Conservation (phyloP, 2,113 vertebrate genomes). For the Tachycineta bicolor region DNA sequence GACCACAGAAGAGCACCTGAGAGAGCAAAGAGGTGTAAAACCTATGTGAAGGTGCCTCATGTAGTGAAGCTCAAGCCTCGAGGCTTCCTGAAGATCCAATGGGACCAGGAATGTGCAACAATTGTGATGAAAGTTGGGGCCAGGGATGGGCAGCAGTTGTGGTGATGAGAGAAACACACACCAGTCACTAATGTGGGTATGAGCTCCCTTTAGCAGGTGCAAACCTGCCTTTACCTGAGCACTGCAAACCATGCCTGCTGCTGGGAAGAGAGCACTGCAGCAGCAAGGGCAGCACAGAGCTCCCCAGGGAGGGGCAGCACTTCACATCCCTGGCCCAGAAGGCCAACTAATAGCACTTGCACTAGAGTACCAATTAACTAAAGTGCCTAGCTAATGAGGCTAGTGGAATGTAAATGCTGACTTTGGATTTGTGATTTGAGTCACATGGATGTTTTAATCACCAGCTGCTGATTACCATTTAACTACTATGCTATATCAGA, state of each 20-base stretch:
- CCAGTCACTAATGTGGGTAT: rapidly evolving
- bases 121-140: background rate
- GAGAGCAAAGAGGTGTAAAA: background rate
- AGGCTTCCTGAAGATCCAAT: background rate
- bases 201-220: background rate
- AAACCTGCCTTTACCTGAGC: background rate
- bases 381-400: constrained; percentile 6
- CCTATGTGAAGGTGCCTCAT: background rate
- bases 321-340: background rate
- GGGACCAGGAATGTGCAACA: background rate
- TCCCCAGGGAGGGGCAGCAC: background rate
- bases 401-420: constrained; percentile 7
- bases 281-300: rapidly evolving
- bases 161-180: background rate
- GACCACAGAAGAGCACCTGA: background rate
- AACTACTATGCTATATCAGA: background rate
- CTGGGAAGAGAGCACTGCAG: background rate
- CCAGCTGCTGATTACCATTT: constrained; percentile 11
- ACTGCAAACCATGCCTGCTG: background rate
- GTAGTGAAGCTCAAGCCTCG: background rate
- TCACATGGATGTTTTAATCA: constrained; percentile 8
- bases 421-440: background rate
- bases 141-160: background rate
- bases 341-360: background rate
- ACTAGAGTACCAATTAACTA: background rate